Percentiles rank a stretch among this genome's conserved stretches.
These are phyloP conservation scores for Habrosyne pyritoides DNA, from an alignment of 2,888 invertebrate genomes.

Conservation along the genomic window DNA sequence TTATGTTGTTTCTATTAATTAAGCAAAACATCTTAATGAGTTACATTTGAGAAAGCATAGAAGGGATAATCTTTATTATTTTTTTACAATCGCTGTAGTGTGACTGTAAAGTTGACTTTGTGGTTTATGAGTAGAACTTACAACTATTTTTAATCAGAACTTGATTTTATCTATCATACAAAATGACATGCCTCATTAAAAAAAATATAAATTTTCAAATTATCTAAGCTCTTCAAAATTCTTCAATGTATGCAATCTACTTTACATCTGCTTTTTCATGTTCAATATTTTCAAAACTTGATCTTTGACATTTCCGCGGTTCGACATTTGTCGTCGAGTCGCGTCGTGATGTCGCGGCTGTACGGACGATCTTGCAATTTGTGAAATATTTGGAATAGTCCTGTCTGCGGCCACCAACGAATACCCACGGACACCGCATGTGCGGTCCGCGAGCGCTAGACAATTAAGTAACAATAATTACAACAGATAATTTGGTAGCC, in stretches of 20 bases:
- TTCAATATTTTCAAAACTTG: conserved; percentile 25
- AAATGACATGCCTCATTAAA: too few species aligned
- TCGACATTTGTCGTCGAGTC: conserved; percentile 33
- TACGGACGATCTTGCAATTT: conserved; percentile 73
- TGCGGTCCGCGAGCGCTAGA: conserved; percentile 38
- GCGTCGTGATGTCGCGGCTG: conserved; percentile 61
- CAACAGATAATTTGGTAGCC: conserved; percentile 4
- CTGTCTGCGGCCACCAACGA: conserved; percentile 73
- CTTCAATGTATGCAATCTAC: too few species aligned
- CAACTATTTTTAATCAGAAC: too few species aligned
- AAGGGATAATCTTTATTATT: not conserved
- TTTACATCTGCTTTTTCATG: conserved; percentile 5
- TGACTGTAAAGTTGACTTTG: too few species aligned
- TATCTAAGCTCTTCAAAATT: too few species aligned
- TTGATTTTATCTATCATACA: too few species aligned
- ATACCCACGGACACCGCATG: conserved; percentile 32
- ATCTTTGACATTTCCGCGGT: conserved; percentile 44
- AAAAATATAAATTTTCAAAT: too few species aligned
- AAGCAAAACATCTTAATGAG: conserved; percentile 1
- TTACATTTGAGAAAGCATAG: not conserved
- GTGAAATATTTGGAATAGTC: conserved; percentile 76
- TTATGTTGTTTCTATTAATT: conserved; percentile 2
- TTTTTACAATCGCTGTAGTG: not conserved
- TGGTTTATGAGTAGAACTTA: too few species aligned
- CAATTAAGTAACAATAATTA: conserved; percentile 24